Conservation (phyloP, 2,113 vertebrate species). For the Fulmarus glacialis region DNA sequence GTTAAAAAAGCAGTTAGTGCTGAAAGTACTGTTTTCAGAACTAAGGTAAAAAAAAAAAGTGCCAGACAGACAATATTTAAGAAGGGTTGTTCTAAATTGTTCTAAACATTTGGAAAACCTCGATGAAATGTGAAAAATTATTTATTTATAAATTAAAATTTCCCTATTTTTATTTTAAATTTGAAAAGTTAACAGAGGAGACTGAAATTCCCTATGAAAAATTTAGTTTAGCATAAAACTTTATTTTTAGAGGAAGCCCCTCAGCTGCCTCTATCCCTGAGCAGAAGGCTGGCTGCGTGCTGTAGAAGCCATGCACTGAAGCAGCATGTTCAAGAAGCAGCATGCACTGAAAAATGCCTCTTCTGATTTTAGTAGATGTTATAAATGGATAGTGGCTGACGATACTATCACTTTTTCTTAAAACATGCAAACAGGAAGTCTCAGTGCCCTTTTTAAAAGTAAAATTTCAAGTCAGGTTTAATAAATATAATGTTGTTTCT, state of each 20-base stretch:
- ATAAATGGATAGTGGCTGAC: background rate
- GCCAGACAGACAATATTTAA: background rate
- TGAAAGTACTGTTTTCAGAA: background rate
- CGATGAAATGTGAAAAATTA: background rate
- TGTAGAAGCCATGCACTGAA: too few relatives aligned
- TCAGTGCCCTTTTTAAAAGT: background rate
- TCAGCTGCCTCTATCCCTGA: background rate
- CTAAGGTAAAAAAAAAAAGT: background rate
- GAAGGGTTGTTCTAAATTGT: background rate
- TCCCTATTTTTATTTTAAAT: background rate
- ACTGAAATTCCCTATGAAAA: background rate
- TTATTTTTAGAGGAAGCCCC: background rate
- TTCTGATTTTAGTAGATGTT: background rate
- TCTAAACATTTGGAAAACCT: background rate
- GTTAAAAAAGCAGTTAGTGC: background rate
- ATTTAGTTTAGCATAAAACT: background rate
- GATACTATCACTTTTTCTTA: background rate
- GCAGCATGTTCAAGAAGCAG: background rate
- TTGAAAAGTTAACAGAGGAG: background rate
- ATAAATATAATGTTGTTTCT: background rate
- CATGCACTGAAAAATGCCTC: background rate
- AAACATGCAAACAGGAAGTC: background rate
- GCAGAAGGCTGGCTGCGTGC: background rate
- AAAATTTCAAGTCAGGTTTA: background rate
- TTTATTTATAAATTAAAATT: background rate